Percentiles rank a stretch among this genome's conserved stretches.
Conservation (phyloP, 1,140 invertebrate species). For the Bilobella aurantiaca region DNA sequence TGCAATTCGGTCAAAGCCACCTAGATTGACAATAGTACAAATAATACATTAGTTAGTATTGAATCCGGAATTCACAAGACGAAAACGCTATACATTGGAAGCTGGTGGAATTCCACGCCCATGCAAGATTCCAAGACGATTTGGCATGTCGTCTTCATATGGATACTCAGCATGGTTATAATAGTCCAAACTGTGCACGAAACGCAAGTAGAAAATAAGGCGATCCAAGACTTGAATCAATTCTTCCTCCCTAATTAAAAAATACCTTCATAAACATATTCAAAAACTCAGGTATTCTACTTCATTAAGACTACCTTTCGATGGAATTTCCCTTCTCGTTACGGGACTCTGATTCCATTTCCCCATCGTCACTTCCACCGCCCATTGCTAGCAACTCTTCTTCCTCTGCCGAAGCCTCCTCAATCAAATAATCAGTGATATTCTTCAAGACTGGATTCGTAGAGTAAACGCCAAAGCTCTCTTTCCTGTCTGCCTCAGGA, state of each 20-base stretch:
- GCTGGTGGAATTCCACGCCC: conserved; percentile 75
- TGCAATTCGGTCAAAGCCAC: conserved; percentile 54
- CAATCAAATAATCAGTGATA: conserved; percentile 95
- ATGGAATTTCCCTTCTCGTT: conserved; percentile 51
- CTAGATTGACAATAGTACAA: conserved; percentile 36
- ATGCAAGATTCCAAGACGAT: conserved; percentile 96
- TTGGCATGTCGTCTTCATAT: conserved; percentile 99
- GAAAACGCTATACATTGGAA: conserved; percentile 61
- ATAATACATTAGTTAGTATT: too few relatives aligned
- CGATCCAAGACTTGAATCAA: conserved; percentile 57
- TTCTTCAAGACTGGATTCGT: conserved; percentile 93
- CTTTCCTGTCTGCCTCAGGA: conserved; percentile 41
- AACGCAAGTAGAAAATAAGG: conserved; percentile 82
- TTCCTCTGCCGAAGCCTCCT: conserved; percentile 96
- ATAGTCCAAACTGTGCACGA: conserved; percentile 98
- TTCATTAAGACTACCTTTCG: conserved; percentile 72
- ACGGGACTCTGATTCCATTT: conserved; percentile 44
- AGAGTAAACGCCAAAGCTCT: conserved; percentile 68
- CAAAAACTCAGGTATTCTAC: too few relatives aligned
- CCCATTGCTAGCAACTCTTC: conserved; percentile 79
- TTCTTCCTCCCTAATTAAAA: conserved; percentile 30
- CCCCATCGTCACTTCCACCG: conserved; percentile 38
- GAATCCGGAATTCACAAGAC: too few relatives aligned
- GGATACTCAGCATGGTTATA: conserved; percentile 99
- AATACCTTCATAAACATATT: conserved; percentile 9